phyloP scores from a whole-genome alignment of 2,113 vertebrate species.

The Puntigrus tetrazona region DNA sequence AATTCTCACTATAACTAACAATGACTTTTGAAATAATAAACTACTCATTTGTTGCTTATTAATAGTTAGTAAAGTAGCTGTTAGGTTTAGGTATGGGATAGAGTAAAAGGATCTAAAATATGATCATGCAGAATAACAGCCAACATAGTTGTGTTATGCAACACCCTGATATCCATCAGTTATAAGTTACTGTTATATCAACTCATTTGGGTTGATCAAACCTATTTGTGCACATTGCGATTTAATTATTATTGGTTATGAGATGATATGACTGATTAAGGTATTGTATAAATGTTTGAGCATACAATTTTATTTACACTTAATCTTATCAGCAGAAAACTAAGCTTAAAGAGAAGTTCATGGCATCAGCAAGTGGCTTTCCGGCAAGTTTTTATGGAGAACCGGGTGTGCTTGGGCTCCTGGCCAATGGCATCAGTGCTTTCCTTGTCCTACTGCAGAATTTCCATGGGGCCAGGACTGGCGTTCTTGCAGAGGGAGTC shows the following conservation, averaged over 20 bases:
- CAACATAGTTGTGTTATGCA: too few relatives aligned
- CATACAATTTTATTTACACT: too few relatives aligned
- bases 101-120: too few relatives aligned
- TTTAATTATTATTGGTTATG: not conserved
- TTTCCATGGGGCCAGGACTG: conserved; percentile 71
- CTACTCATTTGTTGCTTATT: too few relatives aligned
- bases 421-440: conserved; percentile 86
- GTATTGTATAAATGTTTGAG: not conserved
- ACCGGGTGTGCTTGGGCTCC: conserved; percentile 83
- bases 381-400: conserved; percentile 89
- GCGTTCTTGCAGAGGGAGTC: conserved; percentile 65
- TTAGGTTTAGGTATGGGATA: too few relatives aligned
- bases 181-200: not conserved
- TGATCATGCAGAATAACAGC: too few relatives aligned
- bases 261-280: not conserved
- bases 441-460: conserved; percentile 87
- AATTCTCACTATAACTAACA: too few relatives aligned
- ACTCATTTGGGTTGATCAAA: not conserved
- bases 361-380: conserved; percentile 78
- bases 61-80: too few relatives aligned
- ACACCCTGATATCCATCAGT: not conserved
- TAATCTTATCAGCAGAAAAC: not conserved
- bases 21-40: too few relatives aligned
- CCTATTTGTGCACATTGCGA: not conserved
- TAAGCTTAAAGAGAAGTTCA: conserved; percentile 48